phyloP scores from a whole-genome alignment of 2,888 invertebrate species.

The Harpalus rufipes region DNA sequence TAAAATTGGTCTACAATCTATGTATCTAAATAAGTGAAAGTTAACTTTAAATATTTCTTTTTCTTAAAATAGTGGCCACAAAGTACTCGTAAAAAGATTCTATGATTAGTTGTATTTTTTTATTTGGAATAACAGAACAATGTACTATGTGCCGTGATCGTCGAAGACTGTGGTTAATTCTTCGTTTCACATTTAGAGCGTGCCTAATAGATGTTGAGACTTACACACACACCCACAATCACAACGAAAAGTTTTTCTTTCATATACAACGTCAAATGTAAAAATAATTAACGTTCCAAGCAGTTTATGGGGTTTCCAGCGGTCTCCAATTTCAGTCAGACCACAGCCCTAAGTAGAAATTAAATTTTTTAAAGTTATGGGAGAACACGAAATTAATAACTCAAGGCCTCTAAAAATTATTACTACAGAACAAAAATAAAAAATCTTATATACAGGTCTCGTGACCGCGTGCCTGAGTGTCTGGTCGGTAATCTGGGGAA shows the following conservation, averaged over 20 bases:
- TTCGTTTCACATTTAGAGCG: conserved; percentile 36
- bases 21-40: not conserved
- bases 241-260: conserved; percentile 38
- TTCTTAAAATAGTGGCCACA: not conserved
- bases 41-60: not conserved
- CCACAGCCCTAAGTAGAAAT: not conserved
- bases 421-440: not conserved
- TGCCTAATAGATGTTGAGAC: conserved; percentile 49
- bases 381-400: not conserved
- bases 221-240: conserved; percentile 34
- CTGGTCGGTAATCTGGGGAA: too few relatives aligned
- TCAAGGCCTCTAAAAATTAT: not conserved
- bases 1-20: not conserved
- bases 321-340: not conserved
- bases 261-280: conserved; percentile 14
- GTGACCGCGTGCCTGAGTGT: too few relatives aligned
- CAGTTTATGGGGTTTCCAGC: not conserved
- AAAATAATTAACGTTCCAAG: conserved; percentile 15
- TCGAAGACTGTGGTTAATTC: conserved; percentile 32
- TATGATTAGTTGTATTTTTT: conserved; percentile 6
- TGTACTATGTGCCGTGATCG: conserved; percentile 20
- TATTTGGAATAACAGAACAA: conserved; percentile 17
- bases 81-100: not conserved
- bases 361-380: not conserved
- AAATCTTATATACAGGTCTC: not conserved